Conservation (phyloP, 2,888 invertebrate species). For the Xylocampa areola region DNA sequence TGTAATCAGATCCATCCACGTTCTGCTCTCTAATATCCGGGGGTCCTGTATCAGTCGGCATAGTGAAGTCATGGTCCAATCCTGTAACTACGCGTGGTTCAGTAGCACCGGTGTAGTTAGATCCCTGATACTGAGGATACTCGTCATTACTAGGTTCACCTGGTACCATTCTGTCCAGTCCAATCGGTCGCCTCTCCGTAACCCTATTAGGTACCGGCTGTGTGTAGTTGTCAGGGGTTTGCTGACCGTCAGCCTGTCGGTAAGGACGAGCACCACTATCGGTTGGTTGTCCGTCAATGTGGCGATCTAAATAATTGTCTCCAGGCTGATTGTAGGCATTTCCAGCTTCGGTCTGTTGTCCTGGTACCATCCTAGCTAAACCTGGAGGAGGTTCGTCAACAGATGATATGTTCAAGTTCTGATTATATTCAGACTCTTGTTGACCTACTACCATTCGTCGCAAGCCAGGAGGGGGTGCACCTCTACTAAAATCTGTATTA, state of each 20-base stretch:
- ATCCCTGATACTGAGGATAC: conserved; percentile 76
- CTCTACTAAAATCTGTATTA: conserved; percentile 81
- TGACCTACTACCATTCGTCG: conserved; percentile 92
- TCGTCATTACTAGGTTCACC: conserved; percentile 90
- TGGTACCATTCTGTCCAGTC: conserved; percentile 91
- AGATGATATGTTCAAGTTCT: conserved; percentile 72
- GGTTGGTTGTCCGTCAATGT: conserved; percentile 81
- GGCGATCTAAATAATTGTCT: conserved; percentile 83
- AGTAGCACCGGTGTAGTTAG: conserved; percentile 77
- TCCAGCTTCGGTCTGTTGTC: conserved; percentile 83
- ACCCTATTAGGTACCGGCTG: conserved; percentile 68
- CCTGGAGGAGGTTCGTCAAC: conserved; percentile 88
- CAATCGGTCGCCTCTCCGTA: conserved; percentile 85
- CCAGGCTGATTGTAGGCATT: conserved; percentile 76
- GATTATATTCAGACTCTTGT: conserved; percentile 88
- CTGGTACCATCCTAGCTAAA: conserved; percentile 87
- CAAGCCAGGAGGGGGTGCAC: conserved; percentile 91
- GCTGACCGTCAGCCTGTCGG: conserved; percentile 84
- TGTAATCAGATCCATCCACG: conserved; percentile 84
- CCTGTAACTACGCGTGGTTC: conserved; percentile 90
- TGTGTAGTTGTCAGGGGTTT: conserved; percentile 75
- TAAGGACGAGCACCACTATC: conserved; percentile 77
- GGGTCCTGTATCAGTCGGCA: conserved; percentile 72
- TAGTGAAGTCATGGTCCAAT: conserved; percentile 82
- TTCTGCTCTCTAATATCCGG: conserved; percentile 81